Evolutionary conservation across 2,888 invertebrate species (phyloP).

Genomic region (Tachina lurida): DNA sequence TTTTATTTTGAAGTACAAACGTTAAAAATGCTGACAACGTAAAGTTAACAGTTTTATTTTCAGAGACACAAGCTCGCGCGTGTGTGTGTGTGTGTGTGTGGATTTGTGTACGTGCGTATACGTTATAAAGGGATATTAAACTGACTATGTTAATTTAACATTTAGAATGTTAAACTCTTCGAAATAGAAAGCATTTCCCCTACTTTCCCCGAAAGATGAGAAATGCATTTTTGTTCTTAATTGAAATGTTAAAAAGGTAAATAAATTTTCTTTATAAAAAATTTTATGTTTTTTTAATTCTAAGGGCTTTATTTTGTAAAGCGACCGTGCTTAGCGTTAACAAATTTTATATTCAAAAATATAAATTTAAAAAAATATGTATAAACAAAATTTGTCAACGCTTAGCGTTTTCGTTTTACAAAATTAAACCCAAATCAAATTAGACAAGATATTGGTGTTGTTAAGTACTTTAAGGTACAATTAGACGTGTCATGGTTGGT

Average conservation of each 20-base stretch:
- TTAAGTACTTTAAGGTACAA: no score
- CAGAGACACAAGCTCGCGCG: not conserved
- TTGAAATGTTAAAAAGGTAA: not conserved
- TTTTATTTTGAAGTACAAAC: not conserved
- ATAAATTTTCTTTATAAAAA: no score
- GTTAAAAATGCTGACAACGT: constrained; percentile 8
- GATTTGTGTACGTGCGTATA: not conserved
- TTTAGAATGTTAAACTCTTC: constrained; percentile 8
- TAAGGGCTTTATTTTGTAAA: no score
- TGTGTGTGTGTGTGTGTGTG: not conserved
- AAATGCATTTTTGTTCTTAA: not conserved
- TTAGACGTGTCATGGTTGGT: no score
- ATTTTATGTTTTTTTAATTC: no score
- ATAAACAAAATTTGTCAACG: no score
- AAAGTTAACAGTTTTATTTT: constrained; percentile 37
- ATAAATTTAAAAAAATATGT: no score
- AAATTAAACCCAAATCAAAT: no score
- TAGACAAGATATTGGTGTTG: no score
- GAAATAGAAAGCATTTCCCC: constrained; percentile 49
- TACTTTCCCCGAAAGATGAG: constrained; percentile 41
- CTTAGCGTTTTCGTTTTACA: no score
- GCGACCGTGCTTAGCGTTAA: no score
- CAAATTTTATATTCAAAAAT: no score
- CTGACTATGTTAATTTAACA: constrained; percentile 41
- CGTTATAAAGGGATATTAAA: constrained; percentile 14